These are phyloP conservation scores for Leucophenga montana DNA, from an alignment of 2,888 invertebrate genomes.

Conservation along the genomic window DNA sequence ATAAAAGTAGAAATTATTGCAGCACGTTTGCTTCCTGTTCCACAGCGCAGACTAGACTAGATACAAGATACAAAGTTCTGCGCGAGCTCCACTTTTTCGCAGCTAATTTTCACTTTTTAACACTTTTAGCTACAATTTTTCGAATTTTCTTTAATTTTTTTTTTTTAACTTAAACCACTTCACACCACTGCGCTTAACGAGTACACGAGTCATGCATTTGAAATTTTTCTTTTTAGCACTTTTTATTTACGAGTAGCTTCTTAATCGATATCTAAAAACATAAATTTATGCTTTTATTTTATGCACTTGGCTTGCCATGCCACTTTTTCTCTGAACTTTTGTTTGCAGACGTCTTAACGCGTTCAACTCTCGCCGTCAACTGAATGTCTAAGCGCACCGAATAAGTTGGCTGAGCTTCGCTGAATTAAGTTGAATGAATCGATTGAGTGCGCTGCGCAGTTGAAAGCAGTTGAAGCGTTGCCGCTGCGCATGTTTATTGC, in stretches of 20 bases:
- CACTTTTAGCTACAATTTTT: conserved; percentile 18
- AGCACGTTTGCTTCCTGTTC: conserved; percentile 1
- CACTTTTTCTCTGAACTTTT: neutral
- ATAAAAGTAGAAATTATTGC: neutral
- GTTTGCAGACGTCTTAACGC: conserved; percentile 58
- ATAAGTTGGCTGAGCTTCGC: conserved; percentile 36
- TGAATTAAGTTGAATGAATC: neutral
- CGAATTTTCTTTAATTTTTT: conserved; percentile 19
- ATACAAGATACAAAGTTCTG: conserved; percentile 28
- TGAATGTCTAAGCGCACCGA: conserved; percentile 40
- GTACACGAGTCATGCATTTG: conserved; percentile 16
- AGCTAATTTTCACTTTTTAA: conserved; percentile 59
- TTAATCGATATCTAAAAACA: too few species aligned
- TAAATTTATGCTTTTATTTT: conserved; percentile 16
- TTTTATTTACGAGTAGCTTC: neutral
- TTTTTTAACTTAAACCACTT: too few species aligned
- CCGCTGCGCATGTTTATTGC: conserved; percentile 4
- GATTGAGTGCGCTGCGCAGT: neutral
- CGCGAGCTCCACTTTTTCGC: conserved; percentile 49
- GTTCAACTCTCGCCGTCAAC: conserved; percentile 67
- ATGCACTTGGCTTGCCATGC: neutral
- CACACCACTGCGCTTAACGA: neutral
- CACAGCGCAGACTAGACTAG: conserved; percentile 26
- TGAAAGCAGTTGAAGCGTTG: conserved; percentile 21
- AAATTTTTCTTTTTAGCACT: conserved; percentile 27